These are phyloP conservation scores for Amphilophus citrinellus DNA, from an alignment of 2,113 vertebrate genomes.

Conservation along the genomic window DNA sequence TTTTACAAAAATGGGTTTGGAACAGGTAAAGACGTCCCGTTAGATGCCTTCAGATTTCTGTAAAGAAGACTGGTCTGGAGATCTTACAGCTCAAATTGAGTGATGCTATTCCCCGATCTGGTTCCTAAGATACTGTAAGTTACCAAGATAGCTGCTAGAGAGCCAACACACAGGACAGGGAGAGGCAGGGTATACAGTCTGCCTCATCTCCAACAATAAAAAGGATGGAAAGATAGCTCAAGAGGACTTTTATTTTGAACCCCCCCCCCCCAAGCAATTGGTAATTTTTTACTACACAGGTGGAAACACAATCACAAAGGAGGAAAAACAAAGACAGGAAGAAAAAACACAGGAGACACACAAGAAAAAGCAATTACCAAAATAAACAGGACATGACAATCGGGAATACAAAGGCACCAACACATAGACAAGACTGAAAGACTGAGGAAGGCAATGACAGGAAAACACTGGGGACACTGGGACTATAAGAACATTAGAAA, in stretches of 20 bases:
- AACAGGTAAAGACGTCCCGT: neutral
- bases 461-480: neutral
- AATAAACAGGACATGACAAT: neutral
- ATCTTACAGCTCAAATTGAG: neutral
- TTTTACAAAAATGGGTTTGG: neutral
- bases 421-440: neutral
- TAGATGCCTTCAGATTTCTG: neutral
- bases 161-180: neutral
- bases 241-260: neutral
- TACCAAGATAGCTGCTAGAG: neutral
- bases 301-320: neutral
- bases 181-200: neutral
- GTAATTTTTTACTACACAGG: neutral
- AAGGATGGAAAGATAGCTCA: neutral
- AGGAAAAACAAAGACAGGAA: neutral
- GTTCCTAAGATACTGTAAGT: neutral
- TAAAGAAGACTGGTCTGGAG: neutral
- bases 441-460: neutral
- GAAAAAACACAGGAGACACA: rapidly evolving
- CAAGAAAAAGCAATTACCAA: neutral
- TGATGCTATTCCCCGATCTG: neutral
- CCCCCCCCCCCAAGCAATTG: neutral
- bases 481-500: neutral
- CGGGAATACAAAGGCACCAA: neutral
- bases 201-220: neutral